Evolutionary conservation across 2,888 invertebrate genomes (phyloP).

Genomic region (Unio pictorum): DNA sequence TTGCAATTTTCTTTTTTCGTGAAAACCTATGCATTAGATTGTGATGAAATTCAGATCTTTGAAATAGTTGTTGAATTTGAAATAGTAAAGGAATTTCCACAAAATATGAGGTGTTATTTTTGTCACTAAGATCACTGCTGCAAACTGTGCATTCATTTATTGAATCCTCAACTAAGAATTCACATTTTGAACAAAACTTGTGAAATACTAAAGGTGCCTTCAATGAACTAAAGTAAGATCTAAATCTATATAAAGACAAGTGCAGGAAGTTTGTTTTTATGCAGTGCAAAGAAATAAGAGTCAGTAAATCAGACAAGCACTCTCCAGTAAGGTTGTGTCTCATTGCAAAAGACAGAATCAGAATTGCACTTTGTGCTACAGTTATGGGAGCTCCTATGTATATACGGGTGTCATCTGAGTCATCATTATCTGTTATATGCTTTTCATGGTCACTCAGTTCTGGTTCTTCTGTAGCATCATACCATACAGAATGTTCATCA

Average conservation of each 20-base stretch:
- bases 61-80: conserved; percentile 19
- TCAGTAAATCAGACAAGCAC: too few relatives aligned
- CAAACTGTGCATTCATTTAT: conserved; percentile 10
- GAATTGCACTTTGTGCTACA: too few relatives aligned
- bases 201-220: conserved; percentile 18
- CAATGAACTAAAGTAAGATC: conserved; percentile 15
- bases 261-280: too few relatives aligned
- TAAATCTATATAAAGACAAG: conserved; percentile 19
- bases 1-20: conserved; percentile 14
- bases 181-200: conserved; percentile 20
- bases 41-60: conserved; percentile 14
- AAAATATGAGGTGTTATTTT: conserved; percentile 19
- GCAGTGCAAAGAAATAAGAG: too few relatives aligned
- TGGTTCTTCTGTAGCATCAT: too few relatives aligned
- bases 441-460: too few relatives aligned
- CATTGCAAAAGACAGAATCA: too few relatives aligned
- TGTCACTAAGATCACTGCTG: conserved; percentile 4
- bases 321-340: too few relatives aligned
- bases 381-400: too few relatives aligned
- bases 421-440: too few relatives aligned
- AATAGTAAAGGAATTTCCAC: conserved; percentile 23
- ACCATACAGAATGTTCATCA: too few relatives aligned
- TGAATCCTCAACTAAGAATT: conserved; percentile 5
- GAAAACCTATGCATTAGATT: conserved; percentile 11
- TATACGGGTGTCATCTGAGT: too few relatives aligned